Base-by-base conservation (phyloP, 1,140 invertebrate species). In the Drosophila setifemur region DNA sequence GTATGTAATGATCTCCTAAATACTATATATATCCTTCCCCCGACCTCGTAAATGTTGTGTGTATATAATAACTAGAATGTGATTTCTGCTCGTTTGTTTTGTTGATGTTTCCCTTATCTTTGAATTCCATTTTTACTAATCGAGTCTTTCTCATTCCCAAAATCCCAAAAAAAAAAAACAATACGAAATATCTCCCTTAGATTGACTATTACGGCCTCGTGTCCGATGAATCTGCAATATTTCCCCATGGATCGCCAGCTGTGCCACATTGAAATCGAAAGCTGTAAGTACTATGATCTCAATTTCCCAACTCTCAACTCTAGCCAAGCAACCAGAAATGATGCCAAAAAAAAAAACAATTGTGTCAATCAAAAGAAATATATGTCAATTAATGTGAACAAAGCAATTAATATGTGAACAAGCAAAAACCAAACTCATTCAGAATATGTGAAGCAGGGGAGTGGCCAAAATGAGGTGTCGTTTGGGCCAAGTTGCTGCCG, bases 241-340 rank as follows among this genome's bases (percentile, higher is more conserved):
- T 99, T 98, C 92, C 97, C 97, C 4, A 98, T 99, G 96, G 98
- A 99, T 91, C 95, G 97, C 89, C 98, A 99, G 91, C 92, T 98
- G 70, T 98, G 98, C 93, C 96, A 97, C 91, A 97, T 99, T 89
- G 97, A 98, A 93, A 98, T 99, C 77, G 97, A 99, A 94, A 98
- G 97, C 93, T 99, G 97, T 98, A 95, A 98, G 97, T 97, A 93
- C 89, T 88, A 83, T 81, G 77, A 68, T 71, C 71, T 73, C 42
- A 54, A 40, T 37, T 47, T n/a, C n/a, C n/a, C n/a, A 28, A 9
- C 28, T 52, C 26, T 19, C 16, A 19, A 18, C 9, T 54, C 35
- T 26, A 48, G 61, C 31, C 21, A 49, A 58, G 37, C 43, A 47
- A 55, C 37, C 23, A 57, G 11, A 47, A 52, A 53, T 12, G 61